These are phyloP conservation scores for Babylonia areolata DNA, from an alignment of 1,140 invertebrate genomes.

Conservation along the genomic window DNA sequence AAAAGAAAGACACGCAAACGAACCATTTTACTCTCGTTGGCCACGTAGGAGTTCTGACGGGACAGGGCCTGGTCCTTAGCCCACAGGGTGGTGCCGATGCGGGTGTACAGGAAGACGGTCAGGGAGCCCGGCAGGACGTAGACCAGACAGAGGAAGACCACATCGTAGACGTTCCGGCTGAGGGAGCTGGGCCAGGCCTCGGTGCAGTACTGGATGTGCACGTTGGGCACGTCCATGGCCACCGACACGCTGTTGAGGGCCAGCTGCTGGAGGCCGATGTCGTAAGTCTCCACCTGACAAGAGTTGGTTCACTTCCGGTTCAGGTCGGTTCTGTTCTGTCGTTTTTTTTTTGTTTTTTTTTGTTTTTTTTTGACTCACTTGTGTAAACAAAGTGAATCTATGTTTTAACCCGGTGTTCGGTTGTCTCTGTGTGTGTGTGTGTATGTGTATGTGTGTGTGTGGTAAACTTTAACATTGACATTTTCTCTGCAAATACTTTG, in stretches of 20 bases:
- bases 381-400: too few relatives aligned
- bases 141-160: constrained; percentile 83
- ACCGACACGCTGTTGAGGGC: constrained; percentile 16
- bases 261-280: constrained; percentile 8
- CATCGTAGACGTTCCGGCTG: constrained; percentile 78
- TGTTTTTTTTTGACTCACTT: too few relatives aligned
- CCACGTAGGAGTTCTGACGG: constrained; percentile 54
- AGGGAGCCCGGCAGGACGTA: constrained; percentile 84
- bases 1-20: too few relatives aligned
- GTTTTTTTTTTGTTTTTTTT: too few relatives aligned
- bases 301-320: too few relatives aligned
- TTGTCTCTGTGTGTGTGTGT: too few relatives aligned
- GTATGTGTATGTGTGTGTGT: too few relatives aligned
- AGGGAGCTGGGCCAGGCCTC: constrained; percentile 60
- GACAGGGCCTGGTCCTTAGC: constrained; percentile 76
- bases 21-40: constrained; percentile 10
- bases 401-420: too few relatives aligned
- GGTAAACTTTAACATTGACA: too few relatives aligned
- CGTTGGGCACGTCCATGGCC: constrained; percentile 23
- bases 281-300: constrained; percentile 18
- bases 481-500: too few relatives aligned
- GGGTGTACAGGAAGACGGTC: constrained; percentile 83
- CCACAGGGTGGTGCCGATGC: constrained; percentile 84
- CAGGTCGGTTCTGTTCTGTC: too few relatives aligned
- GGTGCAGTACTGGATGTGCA: constrained; percentile 53